Base-by-base conservation (phyloP, 1,140 invertebrate species). In the Phenacoccus solenopsis region DNA sequence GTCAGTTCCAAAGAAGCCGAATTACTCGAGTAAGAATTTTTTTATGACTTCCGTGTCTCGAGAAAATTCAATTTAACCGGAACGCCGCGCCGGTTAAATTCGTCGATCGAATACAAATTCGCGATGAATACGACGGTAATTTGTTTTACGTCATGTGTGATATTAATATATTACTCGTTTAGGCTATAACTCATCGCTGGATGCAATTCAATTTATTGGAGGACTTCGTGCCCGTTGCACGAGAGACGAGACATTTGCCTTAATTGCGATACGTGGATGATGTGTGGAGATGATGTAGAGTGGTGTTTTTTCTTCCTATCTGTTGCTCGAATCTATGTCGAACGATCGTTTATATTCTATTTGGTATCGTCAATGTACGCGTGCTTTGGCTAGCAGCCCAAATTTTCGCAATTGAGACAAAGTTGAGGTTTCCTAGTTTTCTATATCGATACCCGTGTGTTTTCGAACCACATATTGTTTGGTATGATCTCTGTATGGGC, bases 141-240 rank as follows among this genome's bases (percentile, higher is more conserved):
- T 49, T 49, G 2, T 9, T 49, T 9, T 10, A 16, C 16, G 38
- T 49, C 38, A n/a, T 49, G 16, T 49, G 38, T 49, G 30, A 49
- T n/a, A 49, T 49, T 49, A 49, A 49, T 49, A 49, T 49, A 49
- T 49, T 49, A 49, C 38, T 49, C 38, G 38, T 49, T 49, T n/a
- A n/a, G 20, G 38, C 16, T 16, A 49, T 49, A 49, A 49, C 20
- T 49, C 38, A 49, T 49, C 38, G 38, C 16, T 49, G 30, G 13
- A 32, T 32, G 30, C 30, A 32, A 13, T 32, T 5, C 30, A 49
- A n/a, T 49, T 3, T 2, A n/a, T 3, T 49, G 16, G 3, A 49
- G 38, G 38, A n/a, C n/a, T n/a, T n/a, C n/a, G n/a, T n/a, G 16
- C 16, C 2, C 13, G 3, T 2, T n/a, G 38, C 38, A 49, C 38